Percentiles rank a stretch among this genome's conserved stretches.
Evolutionary conservation across 1,140 invertebrate genomes (phyloP).

Genomic region (Drosophila grimshawi): DNA sequence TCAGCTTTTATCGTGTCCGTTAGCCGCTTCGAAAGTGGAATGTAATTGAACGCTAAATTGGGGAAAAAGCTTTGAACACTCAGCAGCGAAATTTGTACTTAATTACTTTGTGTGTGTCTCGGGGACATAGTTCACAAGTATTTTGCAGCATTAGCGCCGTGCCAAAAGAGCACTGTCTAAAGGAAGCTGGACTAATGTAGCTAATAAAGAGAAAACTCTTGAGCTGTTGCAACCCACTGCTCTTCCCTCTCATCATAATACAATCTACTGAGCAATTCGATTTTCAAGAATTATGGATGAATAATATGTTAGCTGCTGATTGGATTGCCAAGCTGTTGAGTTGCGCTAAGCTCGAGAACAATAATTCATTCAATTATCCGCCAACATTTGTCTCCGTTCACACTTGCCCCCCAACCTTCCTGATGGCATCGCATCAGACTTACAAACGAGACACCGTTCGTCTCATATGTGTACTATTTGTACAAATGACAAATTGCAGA

Average conservation of each 20-base stretch:
- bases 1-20: constrained; percentile 10
- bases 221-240: background rate
- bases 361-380: constrained; percentile 49
- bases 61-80: constrained; percentile 51
- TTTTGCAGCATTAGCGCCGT: background rate
- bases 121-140: constrained; percentile 9
- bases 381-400: constrained; percentile 21
- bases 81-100: constrained; percentile 46
- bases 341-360: constrained; percentile 30
- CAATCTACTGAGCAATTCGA: background rate
- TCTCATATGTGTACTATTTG: constrained; percentile 69
- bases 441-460: constrained; percentile 58
- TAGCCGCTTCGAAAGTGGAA: constrained; percentile 37
- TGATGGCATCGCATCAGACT: constrained; percentile 32
- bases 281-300: constrained; percentile 22
- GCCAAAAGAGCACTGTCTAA: background rate
- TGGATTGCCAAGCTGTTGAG: constrained; percentile 57
- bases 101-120: constrained; percentile 46
- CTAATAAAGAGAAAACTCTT: background rate
- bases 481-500: constrained; percentile 78
- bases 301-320: constrained; percentile 33
- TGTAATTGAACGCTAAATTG: constrained; percentile 76
- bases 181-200: background rate
- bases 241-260: no score
- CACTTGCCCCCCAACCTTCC: constrained; percentile 1